Base-by-base conservation (phyloP, 2,113 vertebrate species). In the Eulemur rufifrons region DNA sequence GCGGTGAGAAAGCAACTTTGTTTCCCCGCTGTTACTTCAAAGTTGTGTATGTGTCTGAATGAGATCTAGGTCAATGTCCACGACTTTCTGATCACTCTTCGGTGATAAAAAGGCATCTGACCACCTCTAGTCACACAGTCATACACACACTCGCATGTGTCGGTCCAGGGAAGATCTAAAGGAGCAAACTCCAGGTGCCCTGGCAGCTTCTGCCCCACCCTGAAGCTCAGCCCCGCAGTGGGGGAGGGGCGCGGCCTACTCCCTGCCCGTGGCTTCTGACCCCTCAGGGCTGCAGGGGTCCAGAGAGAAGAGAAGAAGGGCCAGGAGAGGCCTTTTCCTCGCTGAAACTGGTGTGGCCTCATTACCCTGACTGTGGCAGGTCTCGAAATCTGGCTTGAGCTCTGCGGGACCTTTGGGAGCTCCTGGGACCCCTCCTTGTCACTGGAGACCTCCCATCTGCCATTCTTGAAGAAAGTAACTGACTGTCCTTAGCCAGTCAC, bases 281-380 rank as follows among this genome's bases (percentile, higher is more conserved):
- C 14, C 2, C 25, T 63, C 18, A 0, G 7, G 42, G 10, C 9
- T 45, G 37, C 45, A 86, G 6, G 2, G 27, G 13, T 11, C n/a
- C 7, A 20, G 29, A 64, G 13, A 45, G 47, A 88, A 91, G 76
- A 93, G 29, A 17, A 13, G 25, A 52, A 50, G 12, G 12, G 54
- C 6, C 25, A 29, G 32, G 39, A 59, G 71, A 42, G 14, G 25
- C 29, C 71, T 18, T 81, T 68, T 80, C 5, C 20, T 56, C 32
- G 1, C 25, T 34, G 9, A 13, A 25, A 4, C 10, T 4, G 25
- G 8, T 47, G 12, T 8, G 9, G 17, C 9, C 34, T 18, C 13
- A 25, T 59, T 61, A 39, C 29, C 32, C 6, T 61, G 59, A 54
- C 23, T 63, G 39, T 21, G 47, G 32, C 73, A 50, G 50, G 15